A percentile compares a stretch with the other conserved stretches of the same genome.
Evolutionary conservation across 1,140 invertebrate genomes (phyloP).

Genomic region (Polyergus mexicanus): DNA sequence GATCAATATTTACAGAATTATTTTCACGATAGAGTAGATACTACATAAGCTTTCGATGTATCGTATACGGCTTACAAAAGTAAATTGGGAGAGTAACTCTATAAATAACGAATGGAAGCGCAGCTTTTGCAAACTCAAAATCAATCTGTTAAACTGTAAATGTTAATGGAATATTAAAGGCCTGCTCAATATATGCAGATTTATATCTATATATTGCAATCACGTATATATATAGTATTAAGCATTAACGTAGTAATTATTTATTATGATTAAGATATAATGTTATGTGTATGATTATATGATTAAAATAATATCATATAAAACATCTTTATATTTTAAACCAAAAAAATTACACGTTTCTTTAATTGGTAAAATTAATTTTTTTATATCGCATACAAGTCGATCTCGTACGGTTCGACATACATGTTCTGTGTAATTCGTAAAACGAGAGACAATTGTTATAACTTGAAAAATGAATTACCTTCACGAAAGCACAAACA

Average conservation of each 20-base stretch:
- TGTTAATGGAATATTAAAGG: conserved; percentile 39
- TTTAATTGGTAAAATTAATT: conserved; percentile 12
- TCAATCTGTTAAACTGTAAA: conserved; percentile 33
- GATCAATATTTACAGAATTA: conserved; percentile 61
- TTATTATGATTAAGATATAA: neutral
- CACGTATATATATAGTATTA: neutral
- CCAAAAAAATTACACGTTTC: neutral
- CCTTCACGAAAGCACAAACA: conserved; percentile 33
- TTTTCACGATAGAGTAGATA: conserved; percentile 40
- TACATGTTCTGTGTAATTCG: neutral
- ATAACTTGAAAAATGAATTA: conserved; percentile 27
- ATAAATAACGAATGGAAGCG: conserved; percentile 28
- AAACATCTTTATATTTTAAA: neutral
- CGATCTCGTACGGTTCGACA: neutral
- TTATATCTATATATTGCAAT: neutral
- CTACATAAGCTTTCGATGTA: conserved; percentile 34
- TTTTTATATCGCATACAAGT: neutral
- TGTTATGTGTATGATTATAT: neutral
- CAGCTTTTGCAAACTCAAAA: conserved; percentile 35
- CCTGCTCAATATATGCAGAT: conserved; percentile 14
- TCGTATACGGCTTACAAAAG: conserved; percentile 44
- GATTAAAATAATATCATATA: neutral
- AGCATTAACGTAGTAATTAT: conserved; percentile 15
- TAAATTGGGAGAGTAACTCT: conserved; percentile 1
- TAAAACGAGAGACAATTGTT: conserved; percentile 10